phyloP scores from a whole-genome alignment of 53 echinoderm and acorn worm genomes.

The Holothuria scabra region DNA sequence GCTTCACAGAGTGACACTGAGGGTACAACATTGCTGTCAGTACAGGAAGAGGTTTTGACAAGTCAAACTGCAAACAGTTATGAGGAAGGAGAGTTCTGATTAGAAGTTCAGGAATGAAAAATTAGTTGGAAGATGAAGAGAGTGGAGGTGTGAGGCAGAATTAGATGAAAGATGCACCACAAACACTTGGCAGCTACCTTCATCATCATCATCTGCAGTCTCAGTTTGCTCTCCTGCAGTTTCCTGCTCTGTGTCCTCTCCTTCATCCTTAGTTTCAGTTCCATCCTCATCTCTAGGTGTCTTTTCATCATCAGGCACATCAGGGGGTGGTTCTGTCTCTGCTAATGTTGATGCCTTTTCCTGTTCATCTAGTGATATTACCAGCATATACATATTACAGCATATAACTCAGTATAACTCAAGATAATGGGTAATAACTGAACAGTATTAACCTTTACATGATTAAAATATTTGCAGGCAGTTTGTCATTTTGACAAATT shows the following conservation, averaged over 20 bases:
- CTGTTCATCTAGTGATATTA: slow-evolving; percentile 53
- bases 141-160: neutral
- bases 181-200: slow-evolving; percentile 33
- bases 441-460: too few relatives aligned
- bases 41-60: too few relatives aligned
- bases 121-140: neutral
- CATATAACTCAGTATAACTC: too few relatives aligned
- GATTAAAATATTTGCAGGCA: too few relatives aligned
- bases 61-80: too few relatives aligned
- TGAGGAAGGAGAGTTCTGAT: too few relatives aligned
- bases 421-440: too few relatives aligned
- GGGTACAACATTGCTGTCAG: too few relatives aligned
- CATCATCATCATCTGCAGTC: slow-evolving; percentile 43
- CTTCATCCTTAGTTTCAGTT: slow-evolving; percentile 48
- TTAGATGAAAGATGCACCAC: slow-evolving; percentile 2
- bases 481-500: too few relatives aligned
- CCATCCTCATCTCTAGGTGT: slow-evolving; percentile 47
- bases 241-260: slow-evolving; percentile 50
- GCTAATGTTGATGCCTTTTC: slow-evolving; percentile 63
- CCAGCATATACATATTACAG: neutral
- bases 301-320: slow-evolving; percentile 39
- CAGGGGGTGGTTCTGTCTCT: slow-evolving; percentile 70
- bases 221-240: slow-evolving; percentile 34
- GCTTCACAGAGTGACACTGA: too few relatives aligned
- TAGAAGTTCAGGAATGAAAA: neutral